Conservation (phyloP, 2,888 invertebrate species). For the Apocheima hispidaria region DNA sequence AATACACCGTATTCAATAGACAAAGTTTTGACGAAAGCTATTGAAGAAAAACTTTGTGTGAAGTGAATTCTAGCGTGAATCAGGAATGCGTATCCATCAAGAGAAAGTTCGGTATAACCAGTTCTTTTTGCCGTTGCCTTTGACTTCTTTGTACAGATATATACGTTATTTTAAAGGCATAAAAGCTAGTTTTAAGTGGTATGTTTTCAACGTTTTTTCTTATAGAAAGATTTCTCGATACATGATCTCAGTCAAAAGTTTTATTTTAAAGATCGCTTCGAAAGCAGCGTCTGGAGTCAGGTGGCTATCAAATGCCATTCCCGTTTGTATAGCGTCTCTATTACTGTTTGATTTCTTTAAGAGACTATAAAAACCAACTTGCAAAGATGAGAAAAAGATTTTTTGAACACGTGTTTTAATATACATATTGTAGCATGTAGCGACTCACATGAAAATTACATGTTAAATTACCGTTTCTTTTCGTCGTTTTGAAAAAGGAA, state of each 20-base stretch:
- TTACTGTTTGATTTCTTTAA: conserved; percentile 41
- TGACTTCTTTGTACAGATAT: conserved; percentile 29
- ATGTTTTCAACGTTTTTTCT: conserved; percentile 39
- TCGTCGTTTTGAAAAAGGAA: conserved; percentile 4
- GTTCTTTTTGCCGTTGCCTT: conserved; percentile 43
- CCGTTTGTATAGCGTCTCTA: conserved; percentile 50
- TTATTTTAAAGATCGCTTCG: conserved; percentile 61
- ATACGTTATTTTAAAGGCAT: conserved; percentile 48
- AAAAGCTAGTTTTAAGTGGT: conserved; percentile 51
- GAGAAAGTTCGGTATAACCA: conserved; percentile 58
- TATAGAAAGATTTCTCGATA: conserved; percentile 51
- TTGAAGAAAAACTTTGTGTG: conserved; percentile 63
- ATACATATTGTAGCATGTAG: background rate
- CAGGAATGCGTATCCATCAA: conserved; percentile 63
- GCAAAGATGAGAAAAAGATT: background rate
- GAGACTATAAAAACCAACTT: background rate
- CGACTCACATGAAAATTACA: no score
- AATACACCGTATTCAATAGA: conserved; percentile 52
- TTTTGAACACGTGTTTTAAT: background rate
- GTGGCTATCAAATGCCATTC: conserved; percentile 52
- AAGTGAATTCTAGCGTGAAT: conserved; percentile 68
- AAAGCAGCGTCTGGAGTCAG: conserved; percentile 46
- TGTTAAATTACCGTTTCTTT: background rate
- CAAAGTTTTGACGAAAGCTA: conserved; percentile 67
- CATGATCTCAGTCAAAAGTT: conserved; percentile 67